Evolutionary conservation across 2,113 vertebrate genomes (phyloP).

Genomic region (Nycticorax nycticorax): DNA sequence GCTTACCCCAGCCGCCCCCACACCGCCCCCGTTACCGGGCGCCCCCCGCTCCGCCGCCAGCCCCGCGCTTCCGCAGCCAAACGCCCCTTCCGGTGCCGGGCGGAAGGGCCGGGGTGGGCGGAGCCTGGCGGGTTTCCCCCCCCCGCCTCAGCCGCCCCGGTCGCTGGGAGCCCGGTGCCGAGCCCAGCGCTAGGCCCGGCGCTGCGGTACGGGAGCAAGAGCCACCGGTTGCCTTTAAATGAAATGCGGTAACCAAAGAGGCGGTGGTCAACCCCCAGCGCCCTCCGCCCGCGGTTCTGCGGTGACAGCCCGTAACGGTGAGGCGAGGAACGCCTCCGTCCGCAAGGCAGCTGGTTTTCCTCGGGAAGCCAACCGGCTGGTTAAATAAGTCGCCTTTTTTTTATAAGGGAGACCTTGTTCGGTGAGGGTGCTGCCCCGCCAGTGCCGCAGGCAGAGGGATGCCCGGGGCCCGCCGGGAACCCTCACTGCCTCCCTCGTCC

Average conservation of each 20-base stretch:
- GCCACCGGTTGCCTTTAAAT: background rate
- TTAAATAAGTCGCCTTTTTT: background rate
- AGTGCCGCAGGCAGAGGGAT: background rate
- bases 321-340: background rate
- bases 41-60: background rate
- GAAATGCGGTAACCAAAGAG: too few species aligned
- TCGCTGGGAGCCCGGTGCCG: too few species aligned
- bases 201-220: too few species aligned
- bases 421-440: too few species aligned
- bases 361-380: background rate
- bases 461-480: too few species aligned
- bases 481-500: too few species aligned
- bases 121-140: background rate
- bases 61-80: background rate
- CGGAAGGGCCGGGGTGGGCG: background rate
- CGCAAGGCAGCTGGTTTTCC: background rate
- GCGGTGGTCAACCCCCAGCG: too few species aligned
- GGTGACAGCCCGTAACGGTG: background rate
- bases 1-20: background rate
- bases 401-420: background rate
- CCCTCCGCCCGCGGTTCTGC: too few species aligned
- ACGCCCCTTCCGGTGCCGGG: background rate
- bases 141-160: too few species aligned
- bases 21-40: background rate
- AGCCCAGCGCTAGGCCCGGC: too few species aligned